These are phyloP conservation scores for Sebastolobus altivelis DNA, from an alignment of 2,797 vertebrate genomes.

Conservation along the genomic window DNA sequence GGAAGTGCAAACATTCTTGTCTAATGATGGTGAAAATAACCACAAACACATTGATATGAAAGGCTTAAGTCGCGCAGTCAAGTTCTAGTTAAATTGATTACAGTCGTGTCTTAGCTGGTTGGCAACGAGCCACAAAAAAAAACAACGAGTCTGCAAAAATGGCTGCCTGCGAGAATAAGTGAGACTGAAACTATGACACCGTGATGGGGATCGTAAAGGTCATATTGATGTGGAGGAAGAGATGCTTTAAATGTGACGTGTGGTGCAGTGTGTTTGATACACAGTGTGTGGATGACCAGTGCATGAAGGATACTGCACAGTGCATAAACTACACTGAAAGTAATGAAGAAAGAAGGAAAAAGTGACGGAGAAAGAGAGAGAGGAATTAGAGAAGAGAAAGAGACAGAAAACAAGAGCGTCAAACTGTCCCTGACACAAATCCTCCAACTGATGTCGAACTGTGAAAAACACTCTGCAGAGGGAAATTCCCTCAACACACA, in stretches of 20 bases:
- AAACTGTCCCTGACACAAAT: conserved; percentile 68
- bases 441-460: conserved; percentile 58
- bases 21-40: conserved; percentile 70
- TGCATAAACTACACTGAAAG: not conserved
- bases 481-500: conserved; percentile 75
- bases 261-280: conserved; percentile 37
- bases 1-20: conserved; percentile 71
- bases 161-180: conserved; percentile 35
- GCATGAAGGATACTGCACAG: conserved; percentile 10
- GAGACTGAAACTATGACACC: conserved; percentile 65
- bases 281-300: conserved; percentile 21
- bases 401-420: conserved; percentile 41
- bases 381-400: conserved; percentile 34
- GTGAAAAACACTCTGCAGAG: conserved; percentile 66
- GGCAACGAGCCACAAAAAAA: not conserved
- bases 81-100: conserved; percentile 41
- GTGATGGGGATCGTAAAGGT: conserved; percentile 56
- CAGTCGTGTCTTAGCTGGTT: conserved; percentile 28
- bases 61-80: conserved; percentile 19
- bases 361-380: not conserved
- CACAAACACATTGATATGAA: conserved; percentile 60
- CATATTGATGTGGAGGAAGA: conserved; percentile 52
- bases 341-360: not conserved
- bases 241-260: conserved; percentile 38
- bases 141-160: conserved; percentile 24